Base-by-base conservation (phyloP, 2,113 vertebrate species). In the Sula dactylatra region DNA sequence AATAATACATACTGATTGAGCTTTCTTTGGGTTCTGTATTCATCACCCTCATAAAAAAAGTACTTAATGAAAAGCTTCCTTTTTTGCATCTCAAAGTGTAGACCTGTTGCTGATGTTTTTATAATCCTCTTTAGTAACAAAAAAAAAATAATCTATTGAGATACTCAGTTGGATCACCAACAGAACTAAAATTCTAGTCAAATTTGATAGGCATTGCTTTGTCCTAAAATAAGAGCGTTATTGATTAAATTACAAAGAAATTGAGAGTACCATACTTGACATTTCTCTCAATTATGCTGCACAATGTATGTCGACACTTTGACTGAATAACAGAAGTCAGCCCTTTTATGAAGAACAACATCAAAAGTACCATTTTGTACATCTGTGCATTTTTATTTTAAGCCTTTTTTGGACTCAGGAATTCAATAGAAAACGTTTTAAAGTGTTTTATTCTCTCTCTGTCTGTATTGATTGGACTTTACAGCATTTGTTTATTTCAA, bases 401-500 rank as follows among this genome's bases (percentile, higher is more conserved):
- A 91, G 86, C 42, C 61, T 96, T 50, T 85, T 93, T 93, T 94
- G 70, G 93, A 88, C 56, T 90, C 32, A 72, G 42, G 66, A 95
- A 93, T 95, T 95, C 88, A 95, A 69, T 84, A 70, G 89, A 93
- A 97, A 94, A 82, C 56, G 16, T 95, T 97, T 93, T 70, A 83
- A 93, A 94, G 92, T 88, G 66, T 76, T 91, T 96, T 95, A 89
- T 94, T 90, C 70, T 93, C 87, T 89, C 27, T 88, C 12, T 66
- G 3, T 92, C 64, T 94, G 56, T 86, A 93, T 95, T 85, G 95
- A 96, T 96, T 97, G 79, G 78, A 88, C 79, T 95, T 97, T 44
- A 52, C 84, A 94, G 84, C 92, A 92, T 98, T 97, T 97, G 82
- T 96, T 97, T 93, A 92, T 92, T 96, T 98, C 91, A 97, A 5